These are phyloP conservation scores for Polylopha cassiicola DNA, from an alignment of 2,888 invertebrate species.

Conservation along the genomic window DNA sequence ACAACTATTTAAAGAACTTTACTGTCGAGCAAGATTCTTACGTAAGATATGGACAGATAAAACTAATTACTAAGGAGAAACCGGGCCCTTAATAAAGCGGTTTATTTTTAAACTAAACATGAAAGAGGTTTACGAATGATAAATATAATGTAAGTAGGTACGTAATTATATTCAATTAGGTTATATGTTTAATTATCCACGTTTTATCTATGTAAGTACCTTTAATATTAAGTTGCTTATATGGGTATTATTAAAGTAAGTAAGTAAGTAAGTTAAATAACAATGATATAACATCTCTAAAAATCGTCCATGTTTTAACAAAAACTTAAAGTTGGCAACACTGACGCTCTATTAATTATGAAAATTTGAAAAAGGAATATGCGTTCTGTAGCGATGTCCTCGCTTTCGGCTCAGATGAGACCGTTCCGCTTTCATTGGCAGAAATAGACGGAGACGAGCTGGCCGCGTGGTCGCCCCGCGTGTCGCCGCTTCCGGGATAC, in stretches of 20 bases:
- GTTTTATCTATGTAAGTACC: too few species aligned
- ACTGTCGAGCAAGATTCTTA: conserved; percentile 9
- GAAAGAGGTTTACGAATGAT: too few species aligned
- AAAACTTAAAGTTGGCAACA: too few species aligned
- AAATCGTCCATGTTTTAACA: too few species aligned
- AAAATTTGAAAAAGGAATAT: conserved; percentile 5
- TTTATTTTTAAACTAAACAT: conserved; percentile 6
- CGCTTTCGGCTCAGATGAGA: conserved; percentile 32
- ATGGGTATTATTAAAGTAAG: too few species aligned
- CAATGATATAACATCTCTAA: too few species aligned
- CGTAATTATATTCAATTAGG: too few species aligned
- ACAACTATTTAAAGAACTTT: conserved; percentile 15
- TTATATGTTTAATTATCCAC: too few species aligned
- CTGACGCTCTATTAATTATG: too few species aligned
- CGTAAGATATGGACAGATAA: conserved; percentile 10
- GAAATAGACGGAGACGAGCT: conserved; percentile 56
- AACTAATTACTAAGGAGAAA: conserved; percentile 11
- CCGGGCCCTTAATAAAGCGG: not conserved
- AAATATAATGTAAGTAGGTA: too few species aligned
- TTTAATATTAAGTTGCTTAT: too few species aligned
- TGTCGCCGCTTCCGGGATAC: conserved; percentile 62
- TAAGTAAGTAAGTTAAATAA: too few species aligned
- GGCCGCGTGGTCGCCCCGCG: conserved; percentile 47
- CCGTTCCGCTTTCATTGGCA: conserved; percentile 69
- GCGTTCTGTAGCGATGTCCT: conserved; percentile 8